A percentile compares a stretch with the other conserved stretches of the same genome.
Evolutionary conservation across 2,888 invertebrate species (phyloP).

Genomic region (Heliconius aoede): DNA sequence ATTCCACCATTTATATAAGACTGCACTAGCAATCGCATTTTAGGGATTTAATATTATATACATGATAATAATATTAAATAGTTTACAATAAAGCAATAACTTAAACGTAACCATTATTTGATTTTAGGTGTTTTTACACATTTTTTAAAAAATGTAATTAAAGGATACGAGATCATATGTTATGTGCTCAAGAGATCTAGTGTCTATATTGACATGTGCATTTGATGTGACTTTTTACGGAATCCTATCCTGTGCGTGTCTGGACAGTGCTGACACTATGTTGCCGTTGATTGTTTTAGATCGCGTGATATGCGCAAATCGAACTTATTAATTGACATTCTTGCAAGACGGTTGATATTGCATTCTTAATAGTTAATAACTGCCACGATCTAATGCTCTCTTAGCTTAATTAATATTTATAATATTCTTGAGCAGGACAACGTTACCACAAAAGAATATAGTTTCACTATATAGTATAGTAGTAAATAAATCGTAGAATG

Average conservation of each 20-base stretch:
- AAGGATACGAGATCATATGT: too few relatives aligned
- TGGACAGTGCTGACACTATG: background rate
- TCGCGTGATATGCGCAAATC: constrained; percentile 33
- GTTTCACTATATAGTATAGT: background rate
- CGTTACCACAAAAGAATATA: background rate
- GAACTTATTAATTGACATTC: constrained; percentile 24
- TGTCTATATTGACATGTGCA: too few relatives aligned
- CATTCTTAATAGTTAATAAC: constrained; percentile 19
- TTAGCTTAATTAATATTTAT: constrained; percentile 18
- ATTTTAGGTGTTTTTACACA: too few relatives aligned
- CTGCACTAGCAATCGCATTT: background rate
- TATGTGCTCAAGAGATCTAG: too few relatives aligned
- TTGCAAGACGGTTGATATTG: constrained; percentile 27
- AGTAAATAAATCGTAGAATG: background rate
- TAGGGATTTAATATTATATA: background rate
- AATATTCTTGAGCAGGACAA: background rate
- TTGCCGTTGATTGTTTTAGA: constrained; percentile 10
- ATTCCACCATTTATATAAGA: background rate
- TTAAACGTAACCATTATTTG: background rate
- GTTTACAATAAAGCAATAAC: background rate
- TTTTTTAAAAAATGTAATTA: too few relatives aligned
- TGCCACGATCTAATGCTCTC: constrained; percentile 3
- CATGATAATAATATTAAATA: too few relatives aligned
- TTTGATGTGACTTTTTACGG: background rate
- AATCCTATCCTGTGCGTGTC: background rate